Base-by-base conservation (phyloP, 2,888 invertebrate genomes). In the Fissipunctia ypsillon region DNA sequence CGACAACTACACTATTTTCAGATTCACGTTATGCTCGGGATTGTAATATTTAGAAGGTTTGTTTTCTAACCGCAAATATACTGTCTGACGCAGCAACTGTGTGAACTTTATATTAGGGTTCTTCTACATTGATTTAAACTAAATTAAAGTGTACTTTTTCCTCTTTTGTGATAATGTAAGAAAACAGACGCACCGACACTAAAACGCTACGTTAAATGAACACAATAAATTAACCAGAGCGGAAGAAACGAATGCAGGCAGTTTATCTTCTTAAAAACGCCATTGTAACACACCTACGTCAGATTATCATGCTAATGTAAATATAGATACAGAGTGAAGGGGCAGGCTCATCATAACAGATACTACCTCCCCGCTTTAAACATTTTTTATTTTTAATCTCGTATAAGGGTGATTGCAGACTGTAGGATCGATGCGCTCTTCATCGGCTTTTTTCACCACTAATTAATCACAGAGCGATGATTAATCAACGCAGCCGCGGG, bases 381-480 rank as follows among this genome's bases (percentile, higher is more conserved):
- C 70, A 76, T 81, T 76, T 86, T 88, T 90, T 87, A 86, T 88
- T 89, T 88, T 88, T 89, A 88, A 90, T 90, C 83, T 85, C 75
- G 79, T 67, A 60, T 88, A 87, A 90, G 90, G 90, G 89, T 78
- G 84, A 84, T 82, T 88, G 83, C 85, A 90, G 87, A 88, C 84
- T 73, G 87, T 82, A 78, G 88, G 90, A 90, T 90, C 87, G 90
- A 89, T 90, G 90, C 83, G 88, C 88, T 90, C 89, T 91, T 92
- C 92, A 91, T 90, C 88, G 78, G 83, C 84, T 72, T 89, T 91
- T 92, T 91, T 90, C 87, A 90, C 89, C 92, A 90, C 91, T 92
- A 93, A 92, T 95, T 94, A 95, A 95, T 94, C 93, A 93, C 90
- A 83, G 89, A 83, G 90, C 90, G 92, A 95, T 95, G 94, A 95